A percentile compares a stretch with the other conserved stretches of the same genome.
phyloP scores from a whole-genome alignment of 2,113 vertebrate species.

The Dicrurus megarhynchus region DNA sequence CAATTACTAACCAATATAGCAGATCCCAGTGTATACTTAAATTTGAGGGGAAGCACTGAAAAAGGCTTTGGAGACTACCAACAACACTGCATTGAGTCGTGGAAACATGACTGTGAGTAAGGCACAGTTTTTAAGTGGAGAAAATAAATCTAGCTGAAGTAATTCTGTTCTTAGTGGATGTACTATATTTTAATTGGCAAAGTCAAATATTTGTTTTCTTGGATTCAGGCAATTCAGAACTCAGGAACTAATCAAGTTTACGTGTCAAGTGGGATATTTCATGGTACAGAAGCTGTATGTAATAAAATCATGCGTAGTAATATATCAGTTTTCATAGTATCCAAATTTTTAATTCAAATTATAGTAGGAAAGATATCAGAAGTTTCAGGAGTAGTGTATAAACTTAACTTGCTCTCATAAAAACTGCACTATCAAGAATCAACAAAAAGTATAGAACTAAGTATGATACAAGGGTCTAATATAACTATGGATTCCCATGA shows the following conservation, averaged over 20 bases:
- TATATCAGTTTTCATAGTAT: background rate
- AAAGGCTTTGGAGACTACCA: background rate
- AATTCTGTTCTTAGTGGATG: background rate
- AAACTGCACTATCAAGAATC: background rate
- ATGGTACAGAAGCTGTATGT: background rate
- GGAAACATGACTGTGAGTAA: background rate
- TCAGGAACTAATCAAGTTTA: background rate
- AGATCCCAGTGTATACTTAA: background rate
- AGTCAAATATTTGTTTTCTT: background rate
- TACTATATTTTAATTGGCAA: background rate
- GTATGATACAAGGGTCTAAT: background rate
- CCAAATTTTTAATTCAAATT: background rate
- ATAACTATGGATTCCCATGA: background rate
- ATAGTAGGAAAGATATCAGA: background rate
- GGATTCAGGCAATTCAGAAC: background rate
- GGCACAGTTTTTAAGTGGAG: background rate
- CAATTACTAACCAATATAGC: conserved; percentile 46
- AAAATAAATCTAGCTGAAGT: background rate
- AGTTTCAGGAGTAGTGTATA: background rate
- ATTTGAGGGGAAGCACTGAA: background rate
- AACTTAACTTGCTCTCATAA: background rate
- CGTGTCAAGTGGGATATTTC: background rate
- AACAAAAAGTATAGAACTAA: background rate
- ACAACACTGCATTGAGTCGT: background rate
- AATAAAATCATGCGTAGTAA: background rate